Base-by-base conservation (phyloP, 2,797 vertebrate species). In the Propithecus deckenii region DNA sequence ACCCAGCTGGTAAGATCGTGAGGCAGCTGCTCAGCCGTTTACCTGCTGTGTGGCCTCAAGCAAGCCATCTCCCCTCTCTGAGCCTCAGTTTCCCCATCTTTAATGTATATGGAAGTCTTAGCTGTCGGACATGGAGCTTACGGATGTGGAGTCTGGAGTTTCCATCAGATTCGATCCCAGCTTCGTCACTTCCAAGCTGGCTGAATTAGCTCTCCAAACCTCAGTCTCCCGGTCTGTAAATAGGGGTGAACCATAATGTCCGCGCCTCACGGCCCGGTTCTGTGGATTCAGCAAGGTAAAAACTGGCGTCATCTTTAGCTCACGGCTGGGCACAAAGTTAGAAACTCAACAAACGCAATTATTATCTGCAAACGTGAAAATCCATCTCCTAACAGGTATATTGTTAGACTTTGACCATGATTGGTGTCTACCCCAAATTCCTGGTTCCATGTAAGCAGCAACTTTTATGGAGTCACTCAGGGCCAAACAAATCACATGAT, bases 341-440 rank as follows among this genome's bases (percentile, higher is more conserved):
- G 80, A 57, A 25, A 13, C 52, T 71, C 38, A 76, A 38, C 32
- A 35, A 63, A 17, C 15, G 38, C 75, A 71, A 48, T 71, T 43
- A 65, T 41, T 50, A 32, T 69, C 57, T 89, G 80, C 48, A 78
- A 89, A 86, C 61, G 12, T 23, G 50, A 75, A 41, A 81, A 35
- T 20, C 4, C 8, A 50, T 63, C 43, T 46, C 7, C 35, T 86
- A 12, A n/a, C 61, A 9, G 52, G 32, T 38, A 2, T 46, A 38
- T 13, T 50, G 30, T 35, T 46, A 28, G 35, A 65, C 22, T 71
- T 76, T 38, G 61, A 25, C 76, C 15, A 8, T 9, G 61, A 74
- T 4, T 30, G 32, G 4, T 81, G 78, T 22, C 46, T 23, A 20
- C 20, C 22, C 76, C 1, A n/a, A 55, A 67, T n/a, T 55, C 30